Evolutionary conservation across 2,113 vertebrate genomes (phyloP), one percentile per base, ranked within the genome.

Genomic region (Prunella fulvescens): DNA sequence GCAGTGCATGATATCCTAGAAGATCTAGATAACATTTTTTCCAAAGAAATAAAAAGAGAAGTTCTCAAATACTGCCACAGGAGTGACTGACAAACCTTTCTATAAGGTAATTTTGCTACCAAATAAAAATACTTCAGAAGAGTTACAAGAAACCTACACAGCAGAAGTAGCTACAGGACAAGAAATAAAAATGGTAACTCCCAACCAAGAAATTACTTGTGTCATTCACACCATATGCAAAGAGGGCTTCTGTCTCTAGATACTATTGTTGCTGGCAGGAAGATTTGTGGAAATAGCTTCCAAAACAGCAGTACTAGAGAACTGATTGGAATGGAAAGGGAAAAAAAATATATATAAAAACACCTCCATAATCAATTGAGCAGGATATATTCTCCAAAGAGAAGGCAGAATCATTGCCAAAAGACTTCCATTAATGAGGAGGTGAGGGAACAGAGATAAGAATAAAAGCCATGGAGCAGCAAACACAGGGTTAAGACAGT

Each of bases 391-490:
- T 76, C 7, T 26, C 44, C 14, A 39, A 62, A 72, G 25, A 29
- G 18, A 37, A 56, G 14, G 47, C 0, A 22, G 8, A 67, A n/a
- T 61, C 6, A n/a, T 3, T 76, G 47, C 4, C 0, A 4, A 78
- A 81, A 77, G 24, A 53, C 85, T 58, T 81, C 33, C 22, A 29
- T 54, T 70, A 73, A 18, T 5, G 14, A 89, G 12, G 0, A 4
- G 5, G 14, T 47, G 19, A 56, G 14, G 4, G 11, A 69, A 69
- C 1, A 11, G 8, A 69, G 25, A 22, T 12, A 93, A 48, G 28
- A 78, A 82, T 48, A 86, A 74, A 79, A 82, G 35, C 19, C 40
- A 61, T 2, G 7, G 45, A 74, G 50, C 50, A 78, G 60, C 14
- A 78, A 51, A 33, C 3, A 28, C 3, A 19, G 7, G 24, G 7